phyloP scores from a whole-genome alignment of 2,797 vertebrate species.

The Anguilla anguilla region DNA sequence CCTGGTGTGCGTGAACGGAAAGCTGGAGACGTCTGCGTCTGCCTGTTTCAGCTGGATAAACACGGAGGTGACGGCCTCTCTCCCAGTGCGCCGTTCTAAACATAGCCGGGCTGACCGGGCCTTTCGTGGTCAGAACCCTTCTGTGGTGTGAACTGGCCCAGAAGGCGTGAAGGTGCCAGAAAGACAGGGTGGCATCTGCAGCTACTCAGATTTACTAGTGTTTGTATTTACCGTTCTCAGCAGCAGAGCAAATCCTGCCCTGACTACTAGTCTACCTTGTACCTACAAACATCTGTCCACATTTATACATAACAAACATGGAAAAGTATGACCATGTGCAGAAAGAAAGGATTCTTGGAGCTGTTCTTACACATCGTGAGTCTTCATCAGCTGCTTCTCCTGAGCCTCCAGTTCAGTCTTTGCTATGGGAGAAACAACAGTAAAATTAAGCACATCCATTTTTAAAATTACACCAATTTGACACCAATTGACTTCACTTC shows the following conservation, averaged over 20 bases:
- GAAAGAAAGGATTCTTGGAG: neutral
- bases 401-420: slow-evolving; percentile 87
- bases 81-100: slow-evolving; percentile 73
- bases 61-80: slow-evolving; percentile 77
- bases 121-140: slow-evolving; percentile 68
- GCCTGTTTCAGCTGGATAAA: slow-evolving; percentile 84
- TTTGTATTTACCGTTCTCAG: neutral
- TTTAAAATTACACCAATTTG: neutral
- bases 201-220: neutral
- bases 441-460: neutral
- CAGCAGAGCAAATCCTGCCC: neutral
- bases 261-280: neutral
- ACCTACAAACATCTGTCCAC: neutral
- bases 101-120: slow-evolving; percentile 55
- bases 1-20: slow-evolving; percentile 84
- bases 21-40: slow-evolving; percentile 86
- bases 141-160: slow-evolving; percentile 48
- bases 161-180: neutral
- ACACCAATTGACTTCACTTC: neutral
- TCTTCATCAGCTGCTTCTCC: slow-evolving; percentile 82
- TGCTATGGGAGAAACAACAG: slow-evolving; percentile 70
- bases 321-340: neutral
- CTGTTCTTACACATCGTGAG: slow-evolving; percentile 82
- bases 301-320: neutral
- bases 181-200: neutral